These are phyloP conservation scores for Enteromius viviparus DNA, from an alignment of 2,797 vertebrate genomes.

Conservation along the genomic window DNA sequence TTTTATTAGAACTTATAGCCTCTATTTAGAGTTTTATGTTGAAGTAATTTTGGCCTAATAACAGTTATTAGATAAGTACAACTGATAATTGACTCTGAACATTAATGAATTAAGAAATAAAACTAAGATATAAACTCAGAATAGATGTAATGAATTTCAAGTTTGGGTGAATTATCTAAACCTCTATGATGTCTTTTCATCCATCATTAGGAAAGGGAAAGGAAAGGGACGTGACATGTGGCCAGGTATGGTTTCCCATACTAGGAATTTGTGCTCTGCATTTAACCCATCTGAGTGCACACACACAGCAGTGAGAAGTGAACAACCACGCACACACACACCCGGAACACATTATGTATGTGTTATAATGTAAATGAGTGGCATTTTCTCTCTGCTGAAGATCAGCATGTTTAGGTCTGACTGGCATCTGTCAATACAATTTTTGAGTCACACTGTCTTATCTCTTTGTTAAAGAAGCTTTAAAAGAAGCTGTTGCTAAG, in stretches of 20 bases:
- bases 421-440: neutral
- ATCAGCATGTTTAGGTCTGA: neutral
- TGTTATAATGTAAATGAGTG: neutral
- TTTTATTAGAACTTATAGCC: neutral
- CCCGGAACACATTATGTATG: neutral
- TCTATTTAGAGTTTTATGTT: neutral
- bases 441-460: neutral
- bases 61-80: neutral
- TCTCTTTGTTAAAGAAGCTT: neutral
- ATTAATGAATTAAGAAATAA: neutral
- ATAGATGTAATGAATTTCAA: neutral
- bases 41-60: neutral
- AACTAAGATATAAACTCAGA: neutral
- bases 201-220: neutral
- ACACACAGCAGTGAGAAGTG: too few species aligned
- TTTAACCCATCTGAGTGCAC: too few species aligned
- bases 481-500: neutral
- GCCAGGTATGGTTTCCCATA: too few species aligned
- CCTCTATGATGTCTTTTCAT: neutral
- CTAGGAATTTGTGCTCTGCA: too few species aligned
- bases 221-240: too few species aligned
- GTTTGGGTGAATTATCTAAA: neutral
- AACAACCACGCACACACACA: too few species aligned
- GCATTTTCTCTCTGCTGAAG: neutral
- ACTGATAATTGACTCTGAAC: neutral